Percentiles rank a stretch among this genome's conserved stretches.
Evolutionary conservation across 2,888 invertebrate species (phyloP).

Genomic region (Julus scandinavius): DNA sequence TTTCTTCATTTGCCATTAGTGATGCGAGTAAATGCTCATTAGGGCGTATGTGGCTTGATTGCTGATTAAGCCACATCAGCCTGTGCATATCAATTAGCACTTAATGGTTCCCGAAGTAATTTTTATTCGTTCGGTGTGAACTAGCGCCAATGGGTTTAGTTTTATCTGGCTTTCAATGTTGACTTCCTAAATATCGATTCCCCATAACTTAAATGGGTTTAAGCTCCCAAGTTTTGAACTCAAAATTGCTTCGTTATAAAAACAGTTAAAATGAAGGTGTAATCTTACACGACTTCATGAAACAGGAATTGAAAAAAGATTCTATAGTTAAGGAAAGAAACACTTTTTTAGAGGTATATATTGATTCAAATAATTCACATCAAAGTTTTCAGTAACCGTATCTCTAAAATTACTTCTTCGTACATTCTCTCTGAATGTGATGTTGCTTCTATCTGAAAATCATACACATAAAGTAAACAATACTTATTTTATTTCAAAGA

Average conservation of each 20-base stretch:
- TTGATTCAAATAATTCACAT: background rate
- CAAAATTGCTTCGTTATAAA: background rate
- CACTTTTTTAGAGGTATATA: background rate
- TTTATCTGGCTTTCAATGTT: background rate
- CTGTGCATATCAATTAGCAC: constrained; percentile 35
- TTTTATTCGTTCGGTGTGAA: background rate
- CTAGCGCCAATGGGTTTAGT: background rate
- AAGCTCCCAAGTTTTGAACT: background rate
- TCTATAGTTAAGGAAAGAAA: background rate
- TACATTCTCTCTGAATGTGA: background rate
- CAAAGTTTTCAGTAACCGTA: background rate
- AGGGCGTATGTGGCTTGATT: constrained; percentile 1
- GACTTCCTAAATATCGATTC: background rate
- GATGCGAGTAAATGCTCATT: constrained; percentile 30
- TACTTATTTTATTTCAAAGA: too few species aligned
- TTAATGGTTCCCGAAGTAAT: constrained; percentile 38
- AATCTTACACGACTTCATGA: background rate
- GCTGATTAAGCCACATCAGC: constrained; percentile 29
- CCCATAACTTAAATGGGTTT: background rate
- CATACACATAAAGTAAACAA: background rate
- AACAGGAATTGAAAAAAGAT: background rate
- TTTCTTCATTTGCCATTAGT: constrained; percentile 15
- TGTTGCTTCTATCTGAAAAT: background rate
- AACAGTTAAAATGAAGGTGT: background rate
- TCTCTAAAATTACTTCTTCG: background rate